Evolutionary conservation across 2,113 vertebrate species (phyloP), one percentile per base, ranked within the genome.

Genomic region (Loxodonta africana): DNA sequence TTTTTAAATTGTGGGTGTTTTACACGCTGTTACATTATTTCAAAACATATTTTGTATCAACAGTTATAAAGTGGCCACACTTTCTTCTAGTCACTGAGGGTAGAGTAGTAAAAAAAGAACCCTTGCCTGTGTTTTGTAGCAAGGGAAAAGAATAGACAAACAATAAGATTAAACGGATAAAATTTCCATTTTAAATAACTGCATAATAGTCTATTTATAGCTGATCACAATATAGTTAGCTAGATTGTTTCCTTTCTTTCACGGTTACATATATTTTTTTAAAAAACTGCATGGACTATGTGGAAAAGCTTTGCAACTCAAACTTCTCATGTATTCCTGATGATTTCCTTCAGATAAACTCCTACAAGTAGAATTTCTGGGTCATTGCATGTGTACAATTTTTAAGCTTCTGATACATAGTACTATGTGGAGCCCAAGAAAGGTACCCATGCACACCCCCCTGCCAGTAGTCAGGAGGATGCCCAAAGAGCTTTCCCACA

Each of bases 151-250:
- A 30, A 18, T 30, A 92, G 63, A 65, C 11, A 57, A 73, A 74
- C 60, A 69, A 44, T 76, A 71, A 87, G 25, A 86, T n/a, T 30
- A 28, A 96, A 69, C 21, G 2, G 21, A 90, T 81, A 67, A 41
- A 94, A 89, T 85, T 81, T 30, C 73, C 33, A 74, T 90, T 92
- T 94, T 90, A 73, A 85, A 69, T 82, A 15, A 89, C 33, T 76
- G 6, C 15, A 63, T 63, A 14, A 12, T 57, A 44, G 82, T 95
- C 57, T 88, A 10, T 33, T 62, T 76, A 82, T 3, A 85, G 23
- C 4, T 90, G 44, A 63, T 65, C n/a, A 71, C 53, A 46, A 46
- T 33, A 91, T 51, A 48, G 53, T 88, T 91, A 88, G 57, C 60
- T 18, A 57, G 53, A 57, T 14, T 57, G 53, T 57, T 57, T 57